A percentile compares a stretch with the other conserved stretches of the same genome.
phyloP scores from a whole-genome alignment of 2,113 vertebrate species.

The Indri indri region DNA sequence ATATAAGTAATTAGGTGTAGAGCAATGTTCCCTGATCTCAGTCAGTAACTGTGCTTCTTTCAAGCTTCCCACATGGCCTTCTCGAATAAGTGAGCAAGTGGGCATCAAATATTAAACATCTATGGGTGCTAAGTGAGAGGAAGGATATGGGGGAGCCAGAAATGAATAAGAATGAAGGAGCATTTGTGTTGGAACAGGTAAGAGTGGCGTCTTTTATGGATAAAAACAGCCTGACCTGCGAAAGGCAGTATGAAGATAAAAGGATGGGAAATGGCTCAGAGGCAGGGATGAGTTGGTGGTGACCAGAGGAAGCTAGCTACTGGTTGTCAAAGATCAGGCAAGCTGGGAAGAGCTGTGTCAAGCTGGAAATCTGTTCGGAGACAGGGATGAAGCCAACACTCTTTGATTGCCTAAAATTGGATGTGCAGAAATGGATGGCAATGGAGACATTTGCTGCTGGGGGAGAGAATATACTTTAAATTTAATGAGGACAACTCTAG shows the following conservation, averaged over 20 bases:
- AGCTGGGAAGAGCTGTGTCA: constrained; percentile 61
- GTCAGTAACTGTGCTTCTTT: neutral
- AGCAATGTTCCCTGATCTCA: neutral
- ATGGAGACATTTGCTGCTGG: constrained; percentile 72
- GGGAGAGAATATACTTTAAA: constrained; percentile 79
- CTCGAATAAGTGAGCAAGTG: neutral
- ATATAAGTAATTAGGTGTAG: neutral
- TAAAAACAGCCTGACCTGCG: constrained; percentile 6
- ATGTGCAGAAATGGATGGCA: constrained; percentile 76
- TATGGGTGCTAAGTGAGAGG: neutral
- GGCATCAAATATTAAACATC: neutral
- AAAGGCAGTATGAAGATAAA: constrained; percentile 31
- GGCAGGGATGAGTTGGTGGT: constrained; percentile 6
- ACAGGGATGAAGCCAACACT: constrained; percentile 73
- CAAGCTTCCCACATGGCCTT: neutral
- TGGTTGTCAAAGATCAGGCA: constrained; percentile 66
- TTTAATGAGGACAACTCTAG: constrained; percentile 80
- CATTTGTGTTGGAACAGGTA: neutral
- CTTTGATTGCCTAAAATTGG: constrained; percentile 80
- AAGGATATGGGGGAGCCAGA: neutral
- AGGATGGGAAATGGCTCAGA: constrained; percentile 21
- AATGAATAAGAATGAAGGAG: neutral
- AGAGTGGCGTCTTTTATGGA: constrained; percentile 4
- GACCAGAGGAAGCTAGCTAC: constrained; percentile 35
- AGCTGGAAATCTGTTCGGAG: constrained; percentile 67